These are phyloP conservation scores for Molossus molossus DNA, from an alignment of 2,797 vertebrate genomes.

Conservation along the genomic window DNA sequence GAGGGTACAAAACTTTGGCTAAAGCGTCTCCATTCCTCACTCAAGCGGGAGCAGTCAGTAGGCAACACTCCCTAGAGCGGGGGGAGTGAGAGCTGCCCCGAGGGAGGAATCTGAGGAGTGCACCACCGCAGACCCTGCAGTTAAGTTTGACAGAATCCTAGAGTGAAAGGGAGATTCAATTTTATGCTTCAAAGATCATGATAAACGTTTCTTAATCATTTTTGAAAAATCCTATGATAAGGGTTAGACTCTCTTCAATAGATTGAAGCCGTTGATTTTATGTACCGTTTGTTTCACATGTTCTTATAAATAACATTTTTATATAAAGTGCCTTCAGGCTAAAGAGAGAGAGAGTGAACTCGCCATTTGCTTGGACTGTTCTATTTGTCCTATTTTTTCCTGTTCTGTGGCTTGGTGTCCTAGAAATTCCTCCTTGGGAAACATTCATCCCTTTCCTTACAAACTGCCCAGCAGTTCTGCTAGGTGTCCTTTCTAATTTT, in stretches of 20 bases:
- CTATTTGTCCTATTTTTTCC: constrained; percentile 41
- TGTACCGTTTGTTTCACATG: constrained; percentile 37
- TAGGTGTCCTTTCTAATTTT: constrained; percentile 46
- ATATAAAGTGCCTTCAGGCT: background rate
- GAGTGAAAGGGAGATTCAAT: constrained; percentile 10
- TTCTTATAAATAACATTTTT: constrained; percentile 28
- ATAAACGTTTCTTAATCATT: constrained; percentile 35
- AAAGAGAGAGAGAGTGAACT: background rate
- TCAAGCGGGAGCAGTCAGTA: background rate
- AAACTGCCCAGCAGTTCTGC: constrained; percentile 10
- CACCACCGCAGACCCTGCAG: background rate
- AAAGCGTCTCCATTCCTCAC: background rate
- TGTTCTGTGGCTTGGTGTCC: constrained; percentile 37
- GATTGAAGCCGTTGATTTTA: constrained; percentile 16
- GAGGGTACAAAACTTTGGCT: background rate
- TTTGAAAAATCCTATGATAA: constrained; percentile 5
- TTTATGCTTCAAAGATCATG: constrained; percentile 40
- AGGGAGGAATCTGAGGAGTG: background rate
- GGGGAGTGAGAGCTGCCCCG: background rate
- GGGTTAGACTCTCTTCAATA: background rate
- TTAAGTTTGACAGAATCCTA: background rate
- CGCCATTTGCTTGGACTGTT: background rate
- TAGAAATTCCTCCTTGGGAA: constrained; percentile 65
- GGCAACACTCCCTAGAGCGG: background rate
- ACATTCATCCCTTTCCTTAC: constrained; percentile 38